A percentile compares a stretch with the other conserved stretches of the same genome.
Evolutionary conservation across 2,113 vertebrate species (phyloP).

Genomic region (Columba janthina): DNA sequence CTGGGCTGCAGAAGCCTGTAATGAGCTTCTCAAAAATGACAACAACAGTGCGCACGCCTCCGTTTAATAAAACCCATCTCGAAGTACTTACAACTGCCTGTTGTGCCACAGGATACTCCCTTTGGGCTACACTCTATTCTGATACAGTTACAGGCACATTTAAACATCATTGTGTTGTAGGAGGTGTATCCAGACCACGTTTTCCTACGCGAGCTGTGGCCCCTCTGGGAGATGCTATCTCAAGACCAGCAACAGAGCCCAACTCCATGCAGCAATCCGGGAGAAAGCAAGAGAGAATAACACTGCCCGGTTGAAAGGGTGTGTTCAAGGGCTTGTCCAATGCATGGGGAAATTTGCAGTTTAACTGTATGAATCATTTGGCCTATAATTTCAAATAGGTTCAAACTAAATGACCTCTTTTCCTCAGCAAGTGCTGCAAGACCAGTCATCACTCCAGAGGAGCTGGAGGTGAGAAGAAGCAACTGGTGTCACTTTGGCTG

Average conservation of each 20-base stretch:
- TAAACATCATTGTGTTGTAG: background rate
- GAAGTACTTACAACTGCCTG: background rate
- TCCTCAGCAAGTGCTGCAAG: background rate
- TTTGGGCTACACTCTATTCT: background rate
- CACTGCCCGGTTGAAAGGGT: background rate
- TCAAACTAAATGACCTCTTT: background rate
- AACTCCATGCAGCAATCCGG: background rate
- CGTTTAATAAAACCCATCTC: background rate
- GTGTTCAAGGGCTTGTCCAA: background rate
- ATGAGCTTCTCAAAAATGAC: background rate
- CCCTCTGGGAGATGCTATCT: background rate
- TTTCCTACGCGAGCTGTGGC: background rate
- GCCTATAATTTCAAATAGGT: background rate
- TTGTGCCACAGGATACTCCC: background rate
- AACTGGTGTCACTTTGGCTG: background rate
- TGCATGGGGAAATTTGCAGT: background rate
- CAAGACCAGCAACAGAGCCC: background rate
- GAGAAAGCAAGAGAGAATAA: background rate
- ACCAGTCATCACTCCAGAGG: background rate
- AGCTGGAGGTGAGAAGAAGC: background rate
- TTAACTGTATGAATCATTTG: background rate
- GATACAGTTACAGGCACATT: background rate
- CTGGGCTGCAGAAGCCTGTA: background rate
- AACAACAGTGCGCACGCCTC: background rate
- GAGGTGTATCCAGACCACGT: background rate